Base-by-base conservation (phyloP, 2,888 invertebrate species). In the Dicyrtomina minuta region DNA sequence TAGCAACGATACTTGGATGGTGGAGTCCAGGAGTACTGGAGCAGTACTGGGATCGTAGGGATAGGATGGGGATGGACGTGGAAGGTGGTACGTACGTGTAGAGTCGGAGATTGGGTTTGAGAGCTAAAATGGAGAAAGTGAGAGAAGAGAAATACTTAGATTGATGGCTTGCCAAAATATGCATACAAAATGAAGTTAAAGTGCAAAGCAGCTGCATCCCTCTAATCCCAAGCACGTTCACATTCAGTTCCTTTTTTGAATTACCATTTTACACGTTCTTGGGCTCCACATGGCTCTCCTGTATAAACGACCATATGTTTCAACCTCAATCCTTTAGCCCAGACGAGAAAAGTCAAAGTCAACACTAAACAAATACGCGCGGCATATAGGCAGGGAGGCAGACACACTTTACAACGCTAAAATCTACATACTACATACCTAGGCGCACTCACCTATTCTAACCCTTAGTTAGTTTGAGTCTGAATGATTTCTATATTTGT, bases 131-230 rank as follows among this genome's bases (percentile, higher is more conserved):
- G 22, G 51, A 51, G 33, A 33, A 33, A 61, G 43, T n/a, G 24
- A 46, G 61, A 46, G 61, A 46, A 46, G 61, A 26, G 61, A 61
- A 61, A 61, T 61, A 49, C 61, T 61, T 61, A 46, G 61, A 61
- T 61, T 61, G 61, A 61, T 61, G 61, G 61, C 46, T 61, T 61
- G 61, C 46, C 61, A 61, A 61, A 61, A 61, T 61, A 61, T 61
- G 61, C 61, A 61, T 44, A 46, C 49, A 22, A 61, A 61, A 61
- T 61, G 46, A 61, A 61, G 61, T 61, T 61, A 24, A 49, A 61
- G 61, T 49, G 44, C 33, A 61, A 46, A 46, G 44, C 61, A 61
- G 61, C 61, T 61, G 61, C 17, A 61, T 44, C 61, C 61, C 27
- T 22, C 15, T 43, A 46, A 61, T 46, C 24, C 44, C 44, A 61